A percentile compares a stretch with the other conserved stretches of the same genome.
Conservation (phyloP, 2,888 invertebrate genomes). For the Fragum fragum region DNA sequence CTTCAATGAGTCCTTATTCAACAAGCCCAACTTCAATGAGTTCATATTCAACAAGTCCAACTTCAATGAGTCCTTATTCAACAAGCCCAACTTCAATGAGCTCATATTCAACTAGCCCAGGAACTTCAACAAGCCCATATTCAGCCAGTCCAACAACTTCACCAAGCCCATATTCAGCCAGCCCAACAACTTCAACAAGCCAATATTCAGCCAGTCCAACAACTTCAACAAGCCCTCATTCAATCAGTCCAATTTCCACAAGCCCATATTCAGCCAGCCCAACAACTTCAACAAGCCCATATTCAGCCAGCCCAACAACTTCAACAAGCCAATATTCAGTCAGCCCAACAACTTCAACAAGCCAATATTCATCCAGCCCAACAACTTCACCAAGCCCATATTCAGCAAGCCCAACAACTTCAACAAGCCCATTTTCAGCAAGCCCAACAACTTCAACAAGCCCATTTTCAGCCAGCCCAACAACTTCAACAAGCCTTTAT, state of each 20-base stretch:
- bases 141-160: conserved; percentile 4
- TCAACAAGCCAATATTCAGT: background rate
- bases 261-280: conserved; percentile 17
- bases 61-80: too few relatives aligned
- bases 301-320: background rate
- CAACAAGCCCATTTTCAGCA: conserved; percentile 21
- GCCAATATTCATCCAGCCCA: conserved; percentile 8
- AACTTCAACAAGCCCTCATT: too few relatives aligned
- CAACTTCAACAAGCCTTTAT: background rate
- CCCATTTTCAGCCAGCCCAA: background rate
- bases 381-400: background rate
- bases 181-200: conserved; percentile 6
- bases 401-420: background rate
- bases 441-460: conserved; percentile 14
- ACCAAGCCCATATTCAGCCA: conserved; percentile 1
- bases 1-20: conserved; percentile 1
- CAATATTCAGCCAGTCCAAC: background rate
- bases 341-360: conserved; percentile 5
- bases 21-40: conserved; percentile 5
- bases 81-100: background rate
- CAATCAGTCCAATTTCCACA: background rate
- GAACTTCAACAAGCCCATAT: background rate
- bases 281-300: conserved; percentile 13
- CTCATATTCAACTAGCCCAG: background rate
- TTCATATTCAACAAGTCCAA: background rate